Evolutionary conservation across 2,113 vertebrate genomes (phyloP).

Genomic region (Poeciliopsis turrubarensis): DNA sequence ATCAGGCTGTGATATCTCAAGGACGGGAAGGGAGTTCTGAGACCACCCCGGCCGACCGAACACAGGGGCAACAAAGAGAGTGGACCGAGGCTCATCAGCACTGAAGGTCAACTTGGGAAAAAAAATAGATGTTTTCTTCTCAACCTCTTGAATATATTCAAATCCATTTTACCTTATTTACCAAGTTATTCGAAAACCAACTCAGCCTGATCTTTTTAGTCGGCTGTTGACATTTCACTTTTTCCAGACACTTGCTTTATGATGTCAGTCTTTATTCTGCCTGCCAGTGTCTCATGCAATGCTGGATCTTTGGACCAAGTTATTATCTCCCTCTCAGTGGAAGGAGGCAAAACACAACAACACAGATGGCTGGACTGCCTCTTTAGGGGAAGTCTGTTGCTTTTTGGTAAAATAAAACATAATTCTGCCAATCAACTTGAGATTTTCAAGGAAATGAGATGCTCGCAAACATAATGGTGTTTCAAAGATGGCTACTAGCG

Average conservation of each 20-base stretch:
- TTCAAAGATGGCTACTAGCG: neutral
- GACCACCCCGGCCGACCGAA: slow-evolving; percentile 57
- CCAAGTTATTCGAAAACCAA: slow-evolving; percentile 30
- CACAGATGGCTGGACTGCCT: slow-evolving; percentile 32
- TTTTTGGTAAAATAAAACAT: slow-evolving; percentile 26
- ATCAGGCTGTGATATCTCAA: slow-evolving; percentile 65
- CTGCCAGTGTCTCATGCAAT: slow-evolving; percentile 47
- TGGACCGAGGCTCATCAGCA: slow-evolving; percentile 58
- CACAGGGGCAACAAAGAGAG: slow-evolving; percentile 61
- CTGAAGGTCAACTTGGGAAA: slow-evolving; percentile 66
- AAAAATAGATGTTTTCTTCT: slow-evolving; percentile 27
- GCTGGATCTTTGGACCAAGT: slow-evolving; percentile 40
- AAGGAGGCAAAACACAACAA: neutral
- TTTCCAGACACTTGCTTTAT: slow-evolving; percentile 35
- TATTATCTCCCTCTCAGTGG: slow-evolving; percentile 17
- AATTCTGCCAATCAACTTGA: slow-evolving; percentile 10
- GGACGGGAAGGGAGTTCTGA: slow-evolving; percentile 51
- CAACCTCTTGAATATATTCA: slow-evolving; percentile 49
- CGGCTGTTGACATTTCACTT: slow-evolving; percentile 46
- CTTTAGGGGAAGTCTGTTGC: slow-evolving; percentile 24
- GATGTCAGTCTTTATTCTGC: slow-evolving; percentile 55
- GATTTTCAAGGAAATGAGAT: slow-evolving; percentile 13
- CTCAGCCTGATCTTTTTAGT: slow-evolving; percentile 33
- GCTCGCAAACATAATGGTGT: slow-evolving; percentile 32
- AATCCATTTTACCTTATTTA: slow-evolving; percentile 44